Conservation (phyloP, 2,113 vertebrate genomes). For the Halcyon senegalensis region DNA sequence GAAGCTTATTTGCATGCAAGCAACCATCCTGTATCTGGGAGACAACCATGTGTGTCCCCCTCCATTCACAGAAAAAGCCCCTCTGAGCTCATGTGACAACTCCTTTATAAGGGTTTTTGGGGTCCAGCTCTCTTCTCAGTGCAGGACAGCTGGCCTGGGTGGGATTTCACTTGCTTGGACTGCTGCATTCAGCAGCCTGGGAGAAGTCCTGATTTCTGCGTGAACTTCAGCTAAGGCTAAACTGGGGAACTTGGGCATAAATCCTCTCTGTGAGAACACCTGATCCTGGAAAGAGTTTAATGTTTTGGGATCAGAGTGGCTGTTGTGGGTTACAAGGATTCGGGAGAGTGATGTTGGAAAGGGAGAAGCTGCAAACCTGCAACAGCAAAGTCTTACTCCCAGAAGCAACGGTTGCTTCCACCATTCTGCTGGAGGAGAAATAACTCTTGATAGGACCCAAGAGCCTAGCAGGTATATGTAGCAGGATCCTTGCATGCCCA, state of each 20-base stretch:
- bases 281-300: neutral
- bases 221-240: neutral
- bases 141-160: neutral
- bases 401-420: neutral
- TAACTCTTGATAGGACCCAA: neutral
- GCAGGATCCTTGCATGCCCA: fast-evolving
- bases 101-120: neutral
- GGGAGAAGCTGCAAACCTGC: neutral
- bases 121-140: neutral
- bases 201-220: neutral
- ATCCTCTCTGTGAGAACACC: neutral
- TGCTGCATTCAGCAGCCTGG: neutral
- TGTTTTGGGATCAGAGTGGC: neutral
- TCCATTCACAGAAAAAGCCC: neutral
- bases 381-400: neutral
- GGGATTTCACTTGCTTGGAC: neutral
- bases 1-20: neutral
- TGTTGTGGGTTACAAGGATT: neutral
- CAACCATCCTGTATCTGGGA: neutral
- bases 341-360: neutral
- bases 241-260: fast-evolving
- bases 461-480: neutral
- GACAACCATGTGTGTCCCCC: neutral
- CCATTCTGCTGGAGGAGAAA: neutral
- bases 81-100: neutral